Percentiles rank a stretch among this genome's conserved stretches.
Evolutionary conservation across 2,797 vertebrate genomes (phyloP).

Genomic region (Thunnus albacares): DNA sequence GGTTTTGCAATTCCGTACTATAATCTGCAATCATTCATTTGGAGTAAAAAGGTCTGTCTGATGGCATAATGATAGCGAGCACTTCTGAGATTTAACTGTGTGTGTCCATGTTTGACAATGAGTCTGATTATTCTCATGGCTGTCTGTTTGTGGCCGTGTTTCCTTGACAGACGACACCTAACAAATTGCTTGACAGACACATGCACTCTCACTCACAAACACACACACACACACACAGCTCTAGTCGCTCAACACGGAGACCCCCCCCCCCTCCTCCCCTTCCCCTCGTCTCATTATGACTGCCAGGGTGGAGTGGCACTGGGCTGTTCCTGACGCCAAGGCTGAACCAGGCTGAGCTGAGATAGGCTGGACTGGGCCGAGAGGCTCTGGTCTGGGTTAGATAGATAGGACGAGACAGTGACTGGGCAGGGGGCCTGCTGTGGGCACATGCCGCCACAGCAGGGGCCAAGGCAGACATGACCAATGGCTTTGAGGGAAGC

Average conservation of each 20-base stretch:
- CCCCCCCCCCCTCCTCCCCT: slow-evolving; percentile 88
- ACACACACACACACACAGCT: slow-evolving; percentile 74
- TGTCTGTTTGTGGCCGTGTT: slow-evolving; percentile 68
- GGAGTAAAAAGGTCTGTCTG: slow-evolving; percentile 54
- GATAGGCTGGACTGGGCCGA: slow-evolving; percentile 79
- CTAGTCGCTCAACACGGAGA: slow-evolving; percentile 74
- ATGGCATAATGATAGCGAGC: slow-evolving; percentile 57
- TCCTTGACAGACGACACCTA: slow-evolving; percentile 82
- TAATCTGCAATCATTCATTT: no score
- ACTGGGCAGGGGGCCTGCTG: slow-evolving; percentile 87
- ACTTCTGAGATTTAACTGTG: slow-evolving; percentile 40
- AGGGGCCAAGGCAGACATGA: slow-evolving; percentile 92
- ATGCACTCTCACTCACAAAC: slow-evolving; percentile 65
- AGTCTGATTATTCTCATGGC: slow-evolving; percentile 65
- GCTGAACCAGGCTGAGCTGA: slow-evolving; percentile 74
- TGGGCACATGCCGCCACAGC: slow-evolving; percentile 97
- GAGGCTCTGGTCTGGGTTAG: slow-evolving; percentile 77
- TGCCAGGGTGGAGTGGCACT: slow-evolving; percentile 86
- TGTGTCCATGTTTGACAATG: slow-evolving; percentile 49
- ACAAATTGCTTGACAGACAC: slow-evolving; percentile 89
- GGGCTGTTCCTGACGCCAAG: slow-evolving; percentile 84
- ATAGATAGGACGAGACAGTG: slow-evolving; percentile 82
- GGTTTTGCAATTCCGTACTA: no score
- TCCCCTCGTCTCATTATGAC: slow-evolving; percentile 89
- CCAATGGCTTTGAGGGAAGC: slow-evolving; percentile 95